These are phyloP conservation scores for Diorhabda sublineata DNA, from an alignment of 1,140 invertebrate species.

Conservation along the genomic window DNA sequence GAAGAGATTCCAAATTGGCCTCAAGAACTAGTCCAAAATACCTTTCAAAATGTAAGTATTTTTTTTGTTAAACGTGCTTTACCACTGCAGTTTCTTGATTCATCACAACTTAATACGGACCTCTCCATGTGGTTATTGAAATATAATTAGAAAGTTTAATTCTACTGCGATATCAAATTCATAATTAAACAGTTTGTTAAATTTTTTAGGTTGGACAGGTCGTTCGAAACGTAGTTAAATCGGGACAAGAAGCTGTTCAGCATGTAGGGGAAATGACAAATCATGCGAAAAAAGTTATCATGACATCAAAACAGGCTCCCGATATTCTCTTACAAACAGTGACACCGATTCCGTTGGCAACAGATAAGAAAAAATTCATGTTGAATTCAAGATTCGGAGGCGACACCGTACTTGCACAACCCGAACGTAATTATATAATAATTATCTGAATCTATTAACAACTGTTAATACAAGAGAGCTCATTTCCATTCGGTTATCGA, in stretches of 20 bases:
- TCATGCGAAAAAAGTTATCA: slow-evolving; percentile 31
- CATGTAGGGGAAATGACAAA: slow-evolving; percentile 37
- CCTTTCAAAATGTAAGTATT: background rate
- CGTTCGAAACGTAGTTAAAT: slow-evolving; percentile 1
- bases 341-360: background rate
- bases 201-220: slow-evolving; percentile 14
- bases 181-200: too few species aligned
- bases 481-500: too few species aligned
- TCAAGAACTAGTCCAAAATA: background rate
- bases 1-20: background rate
- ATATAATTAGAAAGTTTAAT: too few species aligned
- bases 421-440: background rate
- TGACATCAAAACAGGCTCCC: slow-evolving; percentile 27
- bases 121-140: too few species aligned
- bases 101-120: too few species aligned
- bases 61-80: background rate
- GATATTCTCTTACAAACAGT: slow-evolving; percentile 18
- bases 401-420: background rate
- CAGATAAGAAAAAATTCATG: slow-evolving; percentile 31
- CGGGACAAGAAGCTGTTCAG: slow-evolving; percentile 32
- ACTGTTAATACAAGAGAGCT: too few species aligned
- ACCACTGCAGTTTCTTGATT: too few species aligned
- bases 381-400: slow-evolving; percentile 33
- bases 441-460: background rate
- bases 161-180: too few species aligned